Percentiles rank a stretch among this genome's conserved stretches.
Evolutionary conservation across 2,888 invertebrate species (phyloP).

Genomic region (Perizoma affinitatum): DNA sequence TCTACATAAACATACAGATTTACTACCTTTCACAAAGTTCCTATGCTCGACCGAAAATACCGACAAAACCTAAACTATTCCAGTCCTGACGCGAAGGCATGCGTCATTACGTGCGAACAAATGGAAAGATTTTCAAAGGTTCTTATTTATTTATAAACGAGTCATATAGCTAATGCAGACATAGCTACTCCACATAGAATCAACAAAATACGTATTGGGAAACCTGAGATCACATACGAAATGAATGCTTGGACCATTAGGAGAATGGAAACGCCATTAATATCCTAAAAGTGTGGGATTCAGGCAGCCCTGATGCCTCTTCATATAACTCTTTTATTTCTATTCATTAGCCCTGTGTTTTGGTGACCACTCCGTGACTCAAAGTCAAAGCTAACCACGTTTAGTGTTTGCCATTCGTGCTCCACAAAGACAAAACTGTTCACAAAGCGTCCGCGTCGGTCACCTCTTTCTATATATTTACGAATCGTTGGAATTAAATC

Average conservation of each 20-base stretch:
- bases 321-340: slow-evolving; percentile 14
- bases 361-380: slow-evolving; percentile 23
- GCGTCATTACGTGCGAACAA: slow-evolving; percentile 12
- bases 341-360: slow-evolving; percentile 23
- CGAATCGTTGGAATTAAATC: slow-evolving; percentile 16
- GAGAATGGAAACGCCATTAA: slow-evolving; percentile 33
- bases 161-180: slow-evolving; percentile 3
- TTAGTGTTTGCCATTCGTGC: slow-evolving; percentile 30
- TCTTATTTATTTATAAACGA: slow-evolving; percentile 19
- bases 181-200: slow-evolving; percentile 15
- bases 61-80: slow-evolving; percentile 15
- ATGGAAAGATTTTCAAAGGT: slow-evolving; percentile 17
- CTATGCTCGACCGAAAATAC: slow-evolving; percentile 19
- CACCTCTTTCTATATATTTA: slow-evolving; percentile 21
- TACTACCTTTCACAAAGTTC: slow-evolving; percentile 5
- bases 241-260: slow-evolving; percentile 23
- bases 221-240: slow-evolving; percentile 19
- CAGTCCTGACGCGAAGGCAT: slow-evolving; percentile 16
- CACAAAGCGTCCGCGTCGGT: slow-evolving; percentile 21
- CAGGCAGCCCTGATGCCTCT: slow-evolving; percentile 5
- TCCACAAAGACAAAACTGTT: slow-evolving; percentile 23
- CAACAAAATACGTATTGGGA: slow-evolving; percentile 17
- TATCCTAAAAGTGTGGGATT: slow-evolving; percentile 24
- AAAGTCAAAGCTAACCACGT: slow-evolving; percentile 32
- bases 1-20: background rate